Conservation (phyloP, 2,797 vertebrate species). For the Alfaro cultratus region DNA sequence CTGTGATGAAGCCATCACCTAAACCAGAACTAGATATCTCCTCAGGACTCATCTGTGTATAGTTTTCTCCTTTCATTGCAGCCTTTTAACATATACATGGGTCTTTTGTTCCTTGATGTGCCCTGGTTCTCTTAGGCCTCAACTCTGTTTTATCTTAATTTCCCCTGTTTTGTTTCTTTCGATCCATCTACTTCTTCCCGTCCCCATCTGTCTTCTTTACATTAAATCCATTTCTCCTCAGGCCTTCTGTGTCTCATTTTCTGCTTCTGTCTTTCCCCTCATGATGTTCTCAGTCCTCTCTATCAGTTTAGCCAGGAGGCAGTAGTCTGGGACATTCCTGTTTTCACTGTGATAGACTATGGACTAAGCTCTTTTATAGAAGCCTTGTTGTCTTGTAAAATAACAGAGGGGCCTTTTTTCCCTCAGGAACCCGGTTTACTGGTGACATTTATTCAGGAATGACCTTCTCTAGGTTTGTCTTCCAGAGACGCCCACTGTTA, state of each 20-base stretch:
- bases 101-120: not conserved
- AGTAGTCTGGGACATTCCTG: slow-evolving; percentile 51
- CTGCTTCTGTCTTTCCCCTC: slow-evolving; percentile 33
- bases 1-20: slow-evolving; percentile 54
- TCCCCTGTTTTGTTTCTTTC: slow-evolving; percentile 11
- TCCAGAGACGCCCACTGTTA: slow-evolving; percentile 56
- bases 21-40: slow-evolving; percentile 8
- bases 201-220: slow-evolving; percentile 27
- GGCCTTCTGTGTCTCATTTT: slow-evolving; percentile 18
- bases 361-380: slow-evolving; percentile 63
- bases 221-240: slow-evolving; percentile 23
- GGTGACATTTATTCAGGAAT: slow-evolving; percentile 80
- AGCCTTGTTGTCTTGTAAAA: slow-evolving; percentile 75
- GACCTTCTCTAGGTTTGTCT: slow-evolving; percentile 77
- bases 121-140: not conserved
- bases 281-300: slow-evolving; percentile 26
- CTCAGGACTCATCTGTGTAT: not conserved
- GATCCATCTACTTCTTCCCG: slow-evolving; percentile 8
- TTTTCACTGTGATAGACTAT: slow-evolving; percentile 64
- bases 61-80: not conserved
- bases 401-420: slow-evolving; percentile 51
- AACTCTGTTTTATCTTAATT: slow-evolving; percentile 26
- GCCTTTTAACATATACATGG: not conserved
- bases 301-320: slow-evolving; percentile 58
- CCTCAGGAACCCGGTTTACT: slow-evolving; percentile 71